phyloP scores from a whole-genome alignment of 2,113 vertebrate genomes.

The Hiodon alosoides region DNA sequence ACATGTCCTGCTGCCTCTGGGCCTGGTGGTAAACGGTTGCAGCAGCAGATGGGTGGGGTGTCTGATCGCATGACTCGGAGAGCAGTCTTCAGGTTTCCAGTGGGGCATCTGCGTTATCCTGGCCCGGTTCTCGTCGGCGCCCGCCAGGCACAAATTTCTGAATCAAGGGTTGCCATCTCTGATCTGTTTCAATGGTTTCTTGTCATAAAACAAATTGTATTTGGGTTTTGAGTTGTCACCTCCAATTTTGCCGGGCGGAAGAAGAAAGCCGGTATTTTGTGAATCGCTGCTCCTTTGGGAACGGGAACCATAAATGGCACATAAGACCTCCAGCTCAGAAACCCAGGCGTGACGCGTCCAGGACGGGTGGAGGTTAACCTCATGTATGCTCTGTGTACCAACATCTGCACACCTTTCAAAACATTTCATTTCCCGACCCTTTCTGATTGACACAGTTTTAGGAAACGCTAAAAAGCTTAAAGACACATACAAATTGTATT shows the following conservation, averaged over 20 bases:
- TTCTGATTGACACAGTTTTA: no score
- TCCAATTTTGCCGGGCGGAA: slow-evolving; percentile 1
- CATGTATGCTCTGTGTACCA: no score
- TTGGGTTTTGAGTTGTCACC: slow-evolving; percentile 11
- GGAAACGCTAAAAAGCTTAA: no score
- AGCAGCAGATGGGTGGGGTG: not conserved
- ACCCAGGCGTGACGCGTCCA: no score
- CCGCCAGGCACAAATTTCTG: slow-evolving; percentile 1
- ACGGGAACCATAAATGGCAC: not conserved
- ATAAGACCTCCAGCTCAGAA: no score
- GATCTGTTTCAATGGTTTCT: slow-evolving; percentile 14
- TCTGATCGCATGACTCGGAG: slow-evolving; percentile 14
- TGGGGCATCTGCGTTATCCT: not conserved
- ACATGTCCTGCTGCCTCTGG: not conserved
- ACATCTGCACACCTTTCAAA: no score
- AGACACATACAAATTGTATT: not conserved
- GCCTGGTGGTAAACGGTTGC: not conserved
- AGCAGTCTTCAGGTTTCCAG: not conserved
- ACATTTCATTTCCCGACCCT: no score
- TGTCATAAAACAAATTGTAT: slow-evolving; percentile 22
- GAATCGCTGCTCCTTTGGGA: slow-evolving; percentile 7
- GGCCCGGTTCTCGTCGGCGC: not conserved
- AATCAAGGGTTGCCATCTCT: slow-evolving; percentile 13
- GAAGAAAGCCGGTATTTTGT: not conserved
- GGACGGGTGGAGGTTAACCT: no score